These are phyloP conservation scores for Aphidius ervi DNA, from an alignment of 1,140 invertebrate species.

Conservation along the genomic window DNA sequence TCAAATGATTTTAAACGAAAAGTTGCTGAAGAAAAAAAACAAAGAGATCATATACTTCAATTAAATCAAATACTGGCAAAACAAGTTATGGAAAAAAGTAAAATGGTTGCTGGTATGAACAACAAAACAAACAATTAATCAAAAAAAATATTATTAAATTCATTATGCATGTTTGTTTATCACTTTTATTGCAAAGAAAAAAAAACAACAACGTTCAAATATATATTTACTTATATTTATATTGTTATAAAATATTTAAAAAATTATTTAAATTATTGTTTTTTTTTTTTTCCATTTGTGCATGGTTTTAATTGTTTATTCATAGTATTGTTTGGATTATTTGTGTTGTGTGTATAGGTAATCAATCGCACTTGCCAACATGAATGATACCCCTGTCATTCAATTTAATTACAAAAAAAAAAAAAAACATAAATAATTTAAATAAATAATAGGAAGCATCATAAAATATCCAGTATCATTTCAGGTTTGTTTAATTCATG, in stretches of 20 bases:
- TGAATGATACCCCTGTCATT: slow-evolving; percentile 40
- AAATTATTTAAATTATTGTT: slow-evolving; percentile 20
- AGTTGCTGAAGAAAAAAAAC: slow-evolving; percentile 76
- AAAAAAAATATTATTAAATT: not conserved
- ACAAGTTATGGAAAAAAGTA: slow-evolving; percentile 90
- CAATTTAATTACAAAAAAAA: slow-evolving; percentile 31
- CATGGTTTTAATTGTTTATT: slow-evolving; percentile 25
- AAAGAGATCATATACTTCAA: slow-evolving; percentile 80
- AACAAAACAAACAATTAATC: slow-evolving; percentile 5
- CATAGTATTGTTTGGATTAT: slow-evolving; percentile 46
- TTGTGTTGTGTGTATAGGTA: slow-evolving; percentile 51
- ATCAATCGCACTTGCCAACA: slow-evolving; percentile 48
- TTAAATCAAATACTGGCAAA: slow-evolving; percentile 88
- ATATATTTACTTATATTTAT: not conserved
- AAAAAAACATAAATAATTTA: too few species aligned
- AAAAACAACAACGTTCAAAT: not conserved
- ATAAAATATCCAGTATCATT: slow-evolving; percentile 28
- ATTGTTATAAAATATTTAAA: slow-evolving; percentile 7
- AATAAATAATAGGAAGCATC: too few species aligned
- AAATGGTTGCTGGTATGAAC: slow-evolving; percentile 82
- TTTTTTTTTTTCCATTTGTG: not conserved
- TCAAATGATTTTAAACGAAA: slow-evolving; percentile 54
- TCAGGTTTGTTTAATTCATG: slow-evolving; percentile 47
- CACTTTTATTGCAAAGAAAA: not conserved
- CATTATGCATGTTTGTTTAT: not conserved